Evolutionary conservation across 2,888 invertebrate species (phyloP), one percentile per base, ranked within the genome.

Genomic region (Drosophila affinis): DNA sequence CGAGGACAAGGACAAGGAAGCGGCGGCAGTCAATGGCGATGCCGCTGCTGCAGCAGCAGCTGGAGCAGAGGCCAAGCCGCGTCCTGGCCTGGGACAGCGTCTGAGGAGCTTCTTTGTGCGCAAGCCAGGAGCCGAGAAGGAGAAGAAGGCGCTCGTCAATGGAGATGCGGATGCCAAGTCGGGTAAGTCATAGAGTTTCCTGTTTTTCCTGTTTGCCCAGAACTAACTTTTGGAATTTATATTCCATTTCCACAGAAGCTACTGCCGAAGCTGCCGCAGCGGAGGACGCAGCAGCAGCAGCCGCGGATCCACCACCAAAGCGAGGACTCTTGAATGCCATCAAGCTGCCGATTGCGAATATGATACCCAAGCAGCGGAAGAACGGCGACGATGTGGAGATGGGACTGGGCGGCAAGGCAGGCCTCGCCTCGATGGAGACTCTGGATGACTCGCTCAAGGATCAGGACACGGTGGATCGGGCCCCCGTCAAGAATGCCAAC

Each of bases 351-450:
- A 92, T 95, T 74, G 94, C 94, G 29, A 94, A 93, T 83, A 93
- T 94, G 84, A 93, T 94, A 80, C 94, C 94, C 85, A 93, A 93
- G 82, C 92, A 93, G 84, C 39, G 39, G 2, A 92, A 91, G 77
- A 91, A 92, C 62, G 91, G 92, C 82, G 93, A 92, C 49, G 94
- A 94, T 89, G 90, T 93, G 34, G 93, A 94, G 64, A 91, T 93
- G 54, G 94, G 93, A 63, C 89, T 93, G 60, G 93, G 94, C 68
- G 57, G 57, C n/a, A 94, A 94, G 78, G 96, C 96, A 7, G 95
- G 96, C 21, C 93, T 97, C 57, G 96, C 97, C 1, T 96, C 96
- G 7, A 95, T 96, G 94, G 97, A 97, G 91, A 96, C 96, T 0
- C 92, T 96, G 51, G 96, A 96, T 88, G 96, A 96, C 81, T 95